phyloP scores from a whole-genome alignment of 2,888 invertebrate genomes.

The Exephanes ischioxanthus region DNA sequence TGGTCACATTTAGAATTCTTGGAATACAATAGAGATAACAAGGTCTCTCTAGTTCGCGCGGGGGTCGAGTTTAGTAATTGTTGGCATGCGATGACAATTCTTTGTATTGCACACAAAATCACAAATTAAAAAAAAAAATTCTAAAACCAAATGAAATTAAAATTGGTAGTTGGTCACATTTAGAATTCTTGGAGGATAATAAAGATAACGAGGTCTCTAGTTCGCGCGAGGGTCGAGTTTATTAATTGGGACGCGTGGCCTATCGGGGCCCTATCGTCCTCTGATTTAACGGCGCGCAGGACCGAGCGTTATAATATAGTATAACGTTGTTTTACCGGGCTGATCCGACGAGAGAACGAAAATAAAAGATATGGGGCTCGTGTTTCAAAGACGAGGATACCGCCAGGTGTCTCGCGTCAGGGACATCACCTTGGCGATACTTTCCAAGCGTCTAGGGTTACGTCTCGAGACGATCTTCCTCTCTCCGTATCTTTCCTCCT shows the following conservation, averaged over 20 bases:
- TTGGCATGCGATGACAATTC: too few relatives aligned
- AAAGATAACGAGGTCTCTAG: not conserved
- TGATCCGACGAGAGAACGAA: slow-evolving; percentile 33
- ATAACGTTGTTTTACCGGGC: slow-evolving; percentile 20
- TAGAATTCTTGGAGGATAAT: not conserved
- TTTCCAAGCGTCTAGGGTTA: slow-evolving; percentile 82
- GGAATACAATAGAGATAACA: not conserved
- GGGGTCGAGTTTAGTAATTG: too few relatives aligned
- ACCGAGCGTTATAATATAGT: slow-evolving; percentile 7
- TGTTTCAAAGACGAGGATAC: slow-evolving; percentile 82
- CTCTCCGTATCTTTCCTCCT: slow-evolving; percentile 6
- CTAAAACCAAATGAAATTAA: not conserved
- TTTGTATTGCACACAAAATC: too few relatives aligned
- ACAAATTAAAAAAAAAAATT: too few relatives aligned
- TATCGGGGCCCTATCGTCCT: slow-evolving; percentile 15
- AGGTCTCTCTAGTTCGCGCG: too few relatives aligned
- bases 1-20: not conserved
- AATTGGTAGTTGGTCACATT: not conserved
- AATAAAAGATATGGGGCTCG: slow-evolving; percentile 72
- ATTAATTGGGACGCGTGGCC: slow-evolving; percentile 24
- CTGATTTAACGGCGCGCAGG: slow-evolving; percentile 8
- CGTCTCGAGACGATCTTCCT: slow-evolving; percentile 72
- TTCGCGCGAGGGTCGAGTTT: not conserved
- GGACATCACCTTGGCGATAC: slow-evolving; percentile 80
- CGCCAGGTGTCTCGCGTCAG: slow-evolving; percentile 80